A percentile compares a stretch with the other conserved stretches of the same genome.
Evolutionary conservation across 2,113 vertebrate genomes (phyloP).

Genomic region (Upupa epops): DNA sequence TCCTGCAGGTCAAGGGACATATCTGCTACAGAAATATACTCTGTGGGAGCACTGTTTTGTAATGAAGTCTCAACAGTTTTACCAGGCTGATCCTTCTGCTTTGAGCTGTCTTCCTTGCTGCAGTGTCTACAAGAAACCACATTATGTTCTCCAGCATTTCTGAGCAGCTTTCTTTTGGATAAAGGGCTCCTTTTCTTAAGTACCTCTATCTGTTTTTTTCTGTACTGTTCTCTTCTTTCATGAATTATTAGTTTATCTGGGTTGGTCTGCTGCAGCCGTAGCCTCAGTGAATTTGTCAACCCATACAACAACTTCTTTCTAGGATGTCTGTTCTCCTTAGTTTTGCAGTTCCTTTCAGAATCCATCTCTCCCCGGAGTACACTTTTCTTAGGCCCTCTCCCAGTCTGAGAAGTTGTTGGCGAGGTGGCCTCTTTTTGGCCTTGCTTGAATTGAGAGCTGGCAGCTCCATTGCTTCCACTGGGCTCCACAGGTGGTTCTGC

Average conservation of each 20-base stretch:
- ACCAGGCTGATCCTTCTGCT: constrained; percentile 30
- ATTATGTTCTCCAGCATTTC: neutral
- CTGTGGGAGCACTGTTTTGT: neutral
- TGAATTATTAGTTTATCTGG: constrained; percentile 61
- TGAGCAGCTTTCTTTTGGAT: constrained; percentile 31
- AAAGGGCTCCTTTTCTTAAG: constrained; percentile 19
- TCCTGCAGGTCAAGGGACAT: neutral
- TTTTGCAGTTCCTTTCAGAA: constrained; percentile 11
- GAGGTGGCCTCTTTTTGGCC: neutral
- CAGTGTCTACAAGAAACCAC: neutral
- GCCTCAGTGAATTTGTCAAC: constrained; percentile 84
- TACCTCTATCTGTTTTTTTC: constrained; percentile 61
- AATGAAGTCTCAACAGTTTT: constrained; percentile 72
- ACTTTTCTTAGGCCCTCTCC: constrained; percentile 21
- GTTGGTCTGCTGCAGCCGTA: constrained; percentile 81
- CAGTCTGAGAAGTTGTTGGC: neutral
- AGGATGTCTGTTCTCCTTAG: constrained; percentile 12
- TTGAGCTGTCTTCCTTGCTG: neutral
- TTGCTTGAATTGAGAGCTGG: neutral
- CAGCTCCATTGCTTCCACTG: neutral
- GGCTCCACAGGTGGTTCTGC: neutral
- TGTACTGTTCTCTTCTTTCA: constrained; percentile 75
- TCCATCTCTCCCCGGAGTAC: neutral
- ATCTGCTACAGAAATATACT: neutral
- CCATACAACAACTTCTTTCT: constrained; percentile 80